Conservation (phyloP, 2,888 invertebrate species). For the Pherbina coryleti region DNA sequence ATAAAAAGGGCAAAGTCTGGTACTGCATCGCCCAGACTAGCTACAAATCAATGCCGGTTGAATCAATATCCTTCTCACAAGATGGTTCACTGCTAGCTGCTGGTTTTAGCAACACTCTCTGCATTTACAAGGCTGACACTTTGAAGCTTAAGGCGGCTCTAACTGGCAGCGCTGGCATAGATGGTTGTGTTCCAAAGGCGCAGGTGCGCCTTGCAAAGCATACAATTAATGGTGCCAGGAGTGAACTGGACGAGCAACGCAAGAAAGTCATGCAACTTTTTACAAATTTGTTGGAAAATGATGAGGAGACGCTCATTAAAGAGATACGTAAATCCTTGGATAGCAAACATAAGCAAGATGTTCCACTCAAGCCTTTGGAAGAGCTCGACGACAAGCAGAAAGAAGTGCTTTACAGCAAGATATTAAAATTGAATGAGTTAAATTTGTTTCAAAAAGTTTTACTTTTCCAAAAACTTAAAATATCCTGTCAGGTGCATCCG, state of each 20-base stretch:
- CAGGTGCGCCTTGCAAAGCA: slow-evolving; percentile 56
- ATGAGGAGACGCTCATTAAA: slow-evolving; percentile 57
- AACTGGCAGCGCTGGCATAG: slow-evolving; percentile 58
- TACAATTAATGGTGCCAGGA: slow-evolving; percentile 54
- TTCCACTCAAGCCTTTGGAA: slow-evolving; percentile 11
- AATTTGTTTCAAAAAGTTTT: slow-evolving; percentile 66
- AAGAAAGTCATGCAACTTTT: slow-evolving; percentile 58
- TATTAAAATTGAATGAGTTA: slow-evolving; percentile 61
- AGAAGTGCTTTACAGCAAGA: slow-evolving; percentile 53
- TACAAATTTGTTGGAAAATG: slow-evolving; percentile 57
- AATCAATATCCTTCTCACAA: slow-evolving; percentile 76
- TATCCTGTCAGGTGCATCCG: slow-evolving; percentile 56
- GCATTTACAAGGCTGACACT: slow-evolving; percentile 77
- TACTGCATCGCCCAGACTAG: slow-evolving; percentile 75
- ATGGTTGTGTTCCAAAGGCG: slow-evolving; percentile 63
- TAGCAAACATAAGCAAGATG: slow-evolving; percentile 40
- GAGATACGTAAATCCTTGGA: slow-evolving; percentile 50
- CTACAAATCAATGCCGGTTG: slow-evolving; percentile 74
- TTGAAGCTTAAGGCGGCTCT: slow-evolving; percentile 74
- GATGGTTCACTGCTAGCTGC: slow-evolving; percentile 84
- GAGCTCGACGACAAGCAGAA: slow-evolving; percentile 50
- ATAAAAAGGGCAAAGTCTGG: slow-evolving; percentile 75
- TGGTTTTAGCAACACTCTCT: slow-evolving; percentile 76
- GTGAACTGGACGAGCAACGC: slow-evolving; percentile 55
- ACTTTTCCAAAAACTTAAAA: slow-evolving; percentile 61